Base-by-base conservation (phyloP, 2,113 vertebrate species). In the Leuciscus idus region DNA sequence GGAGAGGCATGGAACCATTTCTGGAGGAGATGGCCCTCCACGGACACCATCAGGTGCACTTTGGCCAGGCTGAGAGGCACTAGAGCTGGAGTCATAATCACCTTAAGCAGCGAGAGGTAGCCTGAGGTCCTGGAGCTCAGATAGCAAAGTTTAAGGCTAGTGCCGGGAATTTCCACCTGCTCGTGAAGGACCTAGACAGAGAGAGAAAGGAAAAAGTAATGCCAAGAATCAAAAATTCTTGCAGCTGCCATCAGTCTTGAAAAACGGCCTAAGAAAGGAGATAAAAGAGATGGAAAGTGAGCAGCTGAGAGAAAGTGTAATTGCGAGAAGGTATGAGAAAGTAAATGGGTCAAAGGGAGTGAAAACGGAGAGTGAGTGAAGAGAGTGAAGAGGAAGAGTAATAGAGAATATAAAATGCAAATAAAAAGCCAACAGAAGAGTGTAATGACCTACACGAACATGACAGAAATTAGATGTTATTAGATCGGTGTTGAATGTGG, bases 31-130 rank as follows among this genome's bases (percentile, higher is more conserved):
- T 97, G 96, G 0, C 97, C 97, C 92, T 97, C 97, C 17, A 97
- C 96, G 0, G 96, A 96, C 43, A 97, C 97, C 96, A 96, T 97
- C 88, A 97, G 93, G 90, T 97, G 96, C 30, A 97, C 97, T 91
- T 96, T 96, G 90, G 96, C 94, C 86, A 97, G 94, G 90, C 96
- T 97, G 83, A 97, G 92, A 1, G 97, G 97, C 90, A 97, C 96
- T 0, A 95, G 92, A 0, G 96, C 94, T 84, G 96, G 96, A 72
- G 96, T 97, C 96, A 97, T 96, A 89, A 93, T 96, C 85, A 97
- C 95, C 92, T 96, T 97, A 84, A 97, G 94, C 17, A 97, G 91
- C 1, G 96, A 96, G 88, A 94, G 96, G 91, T 97, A 97, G 70
- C 96, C 96, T 33, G 95, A 92, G 0, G 96, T 94, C 77, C 96